Conservation (phyloP, 2,113 vertebrate species). For the Eolophus roseicapilla region DNA sequence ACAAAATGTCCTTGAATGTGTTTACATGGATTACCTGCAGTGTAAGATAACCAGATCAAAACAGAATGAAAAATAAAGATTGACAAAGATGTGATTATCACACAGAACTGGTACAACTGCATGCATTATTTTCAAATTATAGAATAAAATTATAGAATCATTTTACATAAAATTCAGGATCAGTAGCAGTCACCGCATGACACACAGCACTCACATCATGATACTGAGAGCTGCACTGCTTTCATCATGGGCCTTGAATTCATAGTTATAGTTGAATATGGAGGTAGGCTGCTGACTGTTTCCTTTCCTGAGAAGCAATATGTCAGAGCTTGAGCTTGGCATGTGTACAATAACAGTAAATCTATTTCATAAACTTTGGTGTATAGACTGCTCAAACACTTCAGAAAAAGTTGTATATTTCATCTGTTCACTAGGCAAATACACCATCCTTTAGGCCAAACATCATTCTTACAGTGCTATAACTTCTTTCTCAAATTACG, state of each 20-base stretch:
- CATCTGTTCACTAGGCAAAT: not conserved
- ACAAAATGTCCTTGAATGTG: not conserved
- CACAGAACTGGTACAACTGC: not conserved
- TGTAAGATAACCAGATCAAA: not conserved
- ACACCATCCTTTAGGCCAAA: not conserved
- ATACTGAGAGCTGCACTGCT: not conserved
- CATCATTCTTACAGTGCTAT: not conserved
- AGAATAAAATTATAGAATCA: not conserved
- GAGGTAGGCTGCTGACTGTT: not conserved
- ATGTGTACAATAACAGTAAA: rapidly evolving
- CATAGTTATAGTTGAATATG: not conserved
- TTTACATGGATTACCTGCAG: not conserved
- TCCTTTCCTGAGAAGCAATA: not conserved
- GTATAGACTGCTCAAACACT: not conserved
- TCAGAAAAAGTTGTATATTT: not conserved
- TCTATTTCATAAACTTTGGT: not conserved
- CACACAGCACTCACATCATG: not conserved
- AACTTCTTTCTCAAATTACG: not conserved
- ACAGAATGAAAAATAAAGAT: not conserved
- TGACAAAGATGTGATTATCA: not conserved
- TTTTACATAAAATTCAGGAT: not conserved
- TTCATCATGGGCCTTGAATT: not conserved
- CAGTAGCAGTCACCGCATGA: not conserved
- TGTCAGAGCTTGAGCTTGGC: not conserved
- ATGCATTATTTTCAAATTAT: not conserved